Conservation (phyloP, 1,140 invertebrate genomes). For the Homalodisca vitripennis region DNA sequence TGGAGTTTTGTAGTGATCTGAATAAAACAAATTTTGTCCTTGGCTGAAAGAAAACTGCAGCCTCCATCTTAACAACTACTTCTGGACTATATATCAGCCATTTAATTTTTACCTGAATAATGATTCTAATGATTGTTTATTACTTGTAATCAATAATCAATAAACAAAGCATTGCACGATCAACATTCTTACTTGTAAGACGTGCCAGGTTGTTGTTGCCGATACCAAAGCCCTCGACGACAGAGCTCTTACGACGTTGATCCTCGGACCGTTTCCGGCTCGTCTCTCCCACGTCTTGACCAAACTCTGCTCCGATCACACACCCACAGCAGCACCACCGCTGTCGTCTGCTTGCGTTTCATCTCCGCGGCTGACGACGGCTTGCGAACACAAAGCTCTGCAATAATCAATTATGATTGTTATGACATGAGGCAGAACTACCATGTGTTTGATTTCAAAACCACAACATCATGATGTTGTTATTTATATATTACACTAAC, state of each 20-base stretch:
- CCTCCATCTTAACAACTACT: no score
- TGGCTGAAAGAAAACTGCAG: no score
- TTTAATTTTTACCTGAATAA: no score
- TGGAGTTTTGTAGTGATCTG: no score
- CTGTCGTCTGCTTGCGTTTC: slow-evolving; percentile 93
- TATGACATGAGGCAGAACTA: no score
- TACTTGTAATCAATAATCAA: neutral
- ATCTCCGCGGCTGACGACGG: slow-evolving; percentile 83
- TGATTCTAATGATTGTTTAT: neutral
- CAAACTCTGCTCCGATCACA: slow-evolving; percentile 97
- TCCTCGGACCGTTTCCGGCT: slow-evolving; percentile 48
- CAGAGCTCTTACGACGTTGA: slow-evolving; percentile 70
- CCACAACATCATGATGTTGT: no score
- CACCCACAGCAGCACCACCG: slow-evolving; percentile 94
- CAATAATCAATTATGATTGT: no score
- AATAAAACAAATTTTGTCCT: no score
- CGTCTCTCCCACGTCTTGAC: slow-evolving; percentile 69
- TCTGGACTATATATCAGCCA: no score
- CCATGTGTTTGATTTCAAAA: no score
- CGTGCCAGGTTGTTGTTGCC: slow-evolving; percentile 89
- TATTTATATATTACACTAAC: no score
- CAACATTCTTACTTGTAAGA: slow-evolving; percentile 71
- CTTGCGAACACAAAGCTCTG: slow-evolving; percentile 62
- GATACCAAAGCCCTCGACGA: slow-evolving; percentile 88
- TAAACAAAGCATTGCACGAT: neutral